Percentiles rank a stretch among this genome's conserved stretches.
Conservation (phyloP, 2,888 invertebrate genomes). For the Sylvicola fuscatus region DNA sequence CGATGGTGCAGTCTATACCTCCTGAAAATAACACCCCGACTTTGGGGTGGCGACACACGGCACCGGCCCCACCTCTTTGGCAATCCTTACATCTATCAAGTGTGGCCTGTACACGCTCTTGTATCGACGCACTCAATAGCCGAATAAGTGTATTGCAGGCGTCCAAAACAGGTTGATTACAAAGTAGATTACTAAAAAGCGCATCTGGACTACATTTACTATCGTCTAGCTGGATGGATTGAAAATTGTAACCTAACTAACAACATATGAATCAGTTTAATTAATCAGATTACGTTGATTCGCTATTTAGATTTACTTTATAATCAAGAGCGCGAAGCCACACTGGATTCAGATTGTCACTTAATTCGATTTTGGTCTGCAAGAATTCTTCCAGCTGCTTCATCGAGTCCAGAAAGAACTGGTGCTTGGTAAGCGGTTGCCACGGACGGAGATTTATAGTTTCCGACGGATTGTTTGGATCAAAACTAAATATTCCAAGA, state of each 20-base stretch:
- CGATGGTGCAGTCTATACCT: conserved; percentile 84
- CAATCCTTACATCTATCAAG: conserved; percentile 42
- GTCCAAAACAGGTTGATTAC: conserved; percentile 19
- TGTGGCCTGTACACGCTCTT: conserved; percentile 35
- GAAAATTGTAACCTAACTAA: conserved; percentile 2
- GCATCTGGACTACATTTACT: conserved; percentile 16
- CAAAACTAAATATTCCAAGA: conserved; percentile 3
- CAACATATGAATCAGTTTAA: too few relatives aligned
- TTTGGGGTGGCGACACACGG: conserved; percentile 30
- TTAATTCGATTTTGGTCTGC: conserved; percentile 6
- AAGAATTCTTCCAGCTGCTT: conserved; percentile 5
- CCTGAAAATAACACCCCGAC: conserved; percentile 85
- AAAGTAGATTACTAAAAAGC: conserved; percentile 25
- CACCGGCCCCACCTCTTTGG: conserved; percentile 15
- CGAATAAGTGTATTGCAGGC: conserved; percentile 28
- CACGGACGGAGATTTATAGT: conserved; percentile 11
- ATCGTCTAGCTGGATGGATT: conserved; percentile 4
- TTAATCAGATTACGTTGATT: neutral
- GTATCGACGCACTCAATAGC: conserved; percentile 35
- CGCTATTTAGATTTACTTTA: neutral
- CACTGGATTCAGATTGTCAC: conserved; percentile 4
- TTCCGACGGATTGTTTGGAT: conserved; percentile 5
- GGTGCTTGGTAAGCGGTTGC: conserved; percentile 6
- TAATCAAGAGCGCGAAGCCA: conserved; percentile 8
- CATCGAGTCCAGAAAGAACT: conserved; percentile 2